These are phyloP conservation scores for Mesembrinibis cayennensis DNA, from an alignment of 2,113 vertebrate genomes.

Conservation along the genomic window DNA sequence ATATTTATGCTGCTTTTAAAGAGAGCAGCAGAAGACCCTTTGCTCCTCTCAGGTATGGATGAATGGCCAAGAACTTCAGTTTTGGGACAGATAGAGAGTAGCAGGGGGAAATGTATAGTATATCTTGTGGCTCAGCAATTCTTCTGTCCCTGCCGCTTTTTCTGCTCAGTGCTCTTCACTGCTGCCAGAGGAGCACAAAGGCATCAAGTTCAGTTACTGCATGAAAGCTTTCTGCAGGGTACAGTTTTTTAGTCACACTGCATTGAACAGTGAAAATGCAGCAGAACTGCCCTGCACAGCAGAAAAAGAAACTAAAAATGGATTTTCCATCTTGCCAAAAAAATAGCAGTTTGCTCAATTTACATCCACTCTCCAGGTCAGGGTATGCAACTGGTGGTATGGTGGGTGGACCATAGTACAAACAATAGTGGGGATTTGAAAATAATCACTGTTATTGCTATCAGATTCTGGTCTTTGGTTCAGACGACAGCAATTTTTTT, in stretches of 20 bases:
- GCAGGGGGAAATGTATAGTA: not conserved
- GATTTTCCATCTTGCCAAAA: conserved; percentile 14
- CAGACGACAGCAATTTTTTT: not conserved
- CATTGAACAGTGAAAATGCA: not conserved
- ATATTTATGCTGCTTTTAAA: not conserved
- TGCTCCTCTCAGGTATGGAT: not conserved
- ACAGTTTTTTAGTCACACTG: conserved; percentile 4
- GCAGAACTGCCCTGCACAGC: not conserved
- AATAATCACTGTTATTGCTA: not conserved
- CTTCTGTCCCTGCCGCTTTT: not conserved
- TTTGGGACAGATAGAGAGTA: not conserved
- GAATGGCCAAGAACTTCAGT: not conserved
- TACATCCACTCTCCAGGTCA: not conserved
- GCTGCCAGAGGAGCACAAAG: not conserved
- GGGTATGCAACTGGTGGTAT: not conserved
- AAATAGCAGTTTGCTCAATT: not conserved
- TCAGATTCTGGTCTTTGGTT: not conserved
- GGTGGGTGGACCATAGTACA: not conserved
- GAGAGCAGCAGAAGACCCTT: not conserved
- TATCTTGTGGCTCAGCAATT: not conserved
- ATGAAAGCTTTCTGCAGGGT: conserved; percentile 4
- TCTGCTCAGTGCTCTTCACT: not conserved
- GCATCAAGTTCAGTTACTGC: not conserved
- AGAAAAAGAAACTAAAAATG: not conserved
- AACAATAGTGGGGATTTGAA: not conserved